Conservation (phyloP, 2,113 vertebrate genomes). For the Periophthalmodon schlosseri region DNA sequence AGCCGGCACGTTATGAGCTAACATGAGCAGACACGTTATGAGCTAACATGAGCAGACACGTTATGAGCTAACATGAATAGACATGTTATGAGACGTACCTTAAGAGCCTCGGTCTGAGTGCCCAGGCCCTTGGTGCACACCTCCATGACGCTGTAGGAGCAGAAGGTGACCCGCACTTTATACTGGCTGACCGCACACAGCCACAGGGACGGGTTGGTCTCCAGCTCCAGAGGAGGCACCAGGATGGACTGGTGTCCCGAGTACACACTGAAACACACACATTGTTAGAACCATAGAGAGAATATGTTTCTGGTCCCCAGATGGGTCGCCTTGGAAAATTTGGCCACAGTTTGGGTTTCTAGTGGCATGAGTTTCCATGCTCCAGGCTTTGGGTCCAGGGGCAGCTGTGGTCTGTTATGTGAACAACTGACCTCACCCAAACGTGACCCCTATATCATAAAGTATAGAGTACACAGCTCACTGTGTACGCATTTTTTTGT, state of each 20-base stretch:
- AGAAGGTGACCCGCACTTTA: conserved; percentile 94
- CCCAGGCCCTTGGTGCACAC: conserved; percentile 96
- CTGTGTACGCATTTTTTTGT: too few species aligned
- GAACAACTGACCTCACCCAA: too few species aligned
- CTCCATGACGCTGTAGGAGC: conserved; percentile 97
- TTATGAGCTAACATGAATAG: too few species aligned
- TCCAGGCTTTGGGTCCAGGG: neutral
- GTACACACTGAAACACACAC: conserved; percentile 73
- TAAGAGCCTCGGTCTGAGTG: conserved; percentile 84
- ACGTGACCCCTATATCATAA: too few species aligned
- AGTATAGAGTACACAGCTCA: too few species aligned
- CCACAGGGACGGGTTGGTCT: conserved; percentile 93
- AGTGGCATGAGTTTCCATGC: too few species aligned
- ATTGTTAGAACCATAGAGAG: neutral
- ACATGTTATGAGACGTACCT: conserved; percentile 76
- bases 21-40: neutral
- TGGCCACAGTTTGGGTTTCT: too few species aligned
- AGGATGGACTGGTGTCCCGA: conserved; percentile 95
- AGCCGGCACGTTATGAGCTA: too few species aligned
- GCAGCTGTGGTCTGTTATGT: too few species aligned
- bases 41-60: too few species aligned
- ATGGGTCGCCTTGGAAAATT: too few species aligned
- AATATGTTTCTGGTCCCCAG: too few species aligned
- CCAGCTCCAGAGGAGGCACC: conserved; percentile 92
- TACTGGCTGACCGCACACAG: conserved; percentile 93